Conservation (phyloP, 2,113 vertebrate species). For the Scytalopus superciliaris region DNA sequence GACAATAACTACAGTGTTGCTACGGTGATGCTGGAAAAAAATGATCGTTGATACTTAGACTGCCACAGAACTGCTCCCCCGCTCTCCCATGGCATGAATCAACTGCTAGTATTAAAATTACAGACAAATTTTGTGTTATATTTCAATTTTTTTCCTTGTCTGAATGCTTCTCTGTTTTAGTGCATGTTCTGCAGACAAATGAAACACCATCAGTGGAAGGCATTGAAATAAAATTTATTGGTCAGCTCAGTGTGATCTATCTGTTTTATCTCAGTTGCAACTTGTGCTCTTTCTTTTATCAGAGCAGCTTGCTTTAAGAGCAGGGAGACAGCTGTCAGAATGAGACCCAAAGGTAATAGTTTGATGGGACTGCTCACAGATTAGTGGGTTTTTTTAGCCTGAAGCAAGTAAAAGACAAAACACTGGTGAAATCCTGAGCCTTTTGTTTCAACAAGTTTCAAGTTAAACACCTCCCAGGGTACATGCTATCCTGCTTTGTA, state of each 20-base stretch:
- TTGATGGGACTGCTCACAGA: not conserved
- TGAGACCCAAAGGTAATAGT: not conserved
- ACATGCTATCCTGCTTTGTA: not conserved
- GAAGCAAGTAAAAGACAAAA: not conserved
- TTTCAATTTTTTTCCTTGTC: constrained; percentile 6
- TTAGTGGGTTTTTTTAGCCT: not conserved
- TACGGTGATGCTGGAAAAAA: constrained; percentile 62
- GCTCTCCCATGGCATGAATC: constrained; percentile 31
- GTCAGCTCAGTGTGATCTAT: not conserved
- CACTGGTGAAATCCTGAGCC: not conserved
- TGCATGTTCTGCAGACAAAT: not conserved
- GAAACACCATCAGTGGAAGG: not conserved
- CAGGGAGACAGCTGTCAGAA: not conserved
- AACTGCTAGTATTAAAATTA: constrained; percentile 48
- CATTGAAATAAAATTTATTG: constrained; percentile 24
- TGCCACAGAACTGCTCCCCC: constrained; percentile 30
- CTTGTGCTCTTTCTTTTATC: not conserved
- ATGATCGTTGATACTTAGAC: constrained; percentile 42
- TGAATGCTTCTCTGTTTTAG: constrained; percentile 23
- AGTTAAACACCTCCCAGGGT: not conserved
- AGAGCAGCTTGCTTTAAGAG: not conserved
- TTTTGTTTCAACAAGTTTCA: constrained; percentile 31
- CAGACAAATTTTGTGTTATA: constrained; percentile 29
- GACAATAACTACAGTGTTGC: constrained; percentile 66
- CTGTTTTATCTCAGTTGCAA: not conserved